These are phyloP conservation scores for Crioceris asparagi DNA, from an alignment of 2,888 invertebrate species.

Conservation along the genomic window DNA sequence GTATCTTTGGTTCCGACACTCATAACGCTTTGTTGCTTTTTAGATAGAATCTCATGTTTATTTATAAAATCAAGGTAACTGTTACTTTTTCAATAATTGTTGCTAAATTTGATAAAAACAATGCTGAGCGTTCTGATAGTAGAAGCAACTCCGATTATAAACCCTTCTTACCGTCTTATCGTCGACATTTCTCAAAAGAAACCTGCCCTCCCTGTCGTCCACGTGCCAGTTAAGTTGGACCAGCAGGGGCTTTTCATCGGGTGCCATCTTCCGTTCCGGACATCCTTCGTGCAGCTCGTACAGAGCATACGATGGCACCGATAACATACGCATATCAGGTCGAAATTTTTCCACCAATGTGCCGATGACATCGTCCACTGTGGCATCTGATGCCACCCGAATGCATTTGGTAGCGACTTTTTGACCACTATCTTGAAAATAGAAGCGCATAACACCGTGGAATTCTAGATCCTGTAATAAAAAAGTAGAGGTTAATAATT, in stretches of 20 bases:
- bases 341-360: slow-evolving; percentile 98
- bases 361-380: slow-evolving; percentile 90
- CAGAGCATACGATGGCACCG: slow-evolving; percentile 61
- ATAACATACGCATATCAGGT: slow-evolving; percentile 96
- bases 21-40: no score
- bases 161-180: slow-evolving; percentile 69
- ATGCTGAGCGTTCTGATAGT: no score
- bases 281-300: slow-evolving; percentile 60
- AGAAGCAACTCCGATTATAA: no score
- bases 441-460: slow-evolving; percentile 99
- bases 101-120: no score
- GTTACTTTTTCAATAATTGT: no score
- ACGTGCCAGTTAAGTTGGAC: slow-evolving; percentile 99
- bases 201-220: slow-evolving; percentile 95
- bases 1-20: no score
- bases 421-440: slow-evolving; percentile 97
- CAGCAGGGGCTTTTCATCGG: slow-evolving; percentile 88
- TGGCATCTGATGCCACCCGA: slow-evolving; percentile 92
- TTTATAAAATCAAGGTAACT: no score
- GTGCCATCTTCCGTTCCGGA: slow-evolving; percentile 76
- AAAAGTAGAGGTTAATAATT: slow-evolving; percentile 10
- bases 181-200: slow-evolving; percentile 82
- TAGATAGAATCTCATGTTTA: no score
- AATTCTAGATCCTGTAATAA: slow-evolving; percentile 85
- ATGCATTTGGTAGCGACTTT: slow-evolving; percentile 99